A percentile compares a stretch with the other conserved stretches of the same genome.
phyloP scores from a whole-genome alignment of 2,113 vertebrate species.

The Vireo altiloquus region DNA sequence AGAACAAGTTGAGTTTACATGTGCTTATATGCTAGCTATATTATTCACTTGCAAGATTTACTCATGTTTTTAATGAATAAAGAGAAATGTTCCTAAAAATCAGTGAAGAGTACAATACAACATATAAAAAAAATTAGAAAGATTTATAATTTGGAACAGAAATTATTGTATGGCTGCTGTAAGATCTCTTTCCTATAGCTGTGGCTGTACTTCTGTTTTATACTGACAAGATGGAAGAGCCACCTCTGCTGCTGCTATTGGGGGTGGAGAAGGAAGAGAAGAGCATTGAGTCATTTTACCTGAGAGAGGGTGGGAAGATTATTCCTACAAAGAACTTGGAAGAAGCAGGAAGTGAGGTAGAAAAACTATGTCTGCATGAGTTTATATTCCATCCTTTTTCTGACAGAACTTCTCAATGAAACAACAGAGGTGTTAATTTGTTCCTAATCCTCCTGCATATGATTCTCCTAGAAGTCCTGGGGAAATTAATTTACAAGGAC shows the following conservation, averaged over 20 bases:
- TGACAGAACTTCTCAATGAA: neutral
- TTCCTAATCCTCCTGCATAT: neutral
- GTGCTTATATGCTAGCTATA: neutral
- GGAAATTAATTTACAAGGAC: neutral
- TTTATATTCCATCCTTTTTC: neutral
- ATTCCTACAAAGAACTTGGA: neutral
- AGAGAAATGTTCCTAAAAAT: neutral
- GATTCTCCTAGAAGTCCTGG: neutral
- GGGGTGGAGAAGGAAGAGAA: neutral
- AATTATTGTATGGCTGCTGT: neutral
- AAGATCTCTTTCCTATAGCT: neutral
- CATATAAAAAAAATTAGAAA: neutral
- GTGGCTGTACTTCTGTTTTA: neutral
- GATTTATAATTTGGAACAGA: neutral
- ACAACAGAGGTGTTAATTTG: neutral
- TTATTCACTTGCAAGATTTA: neutral
- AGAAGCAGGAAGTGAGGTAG: neutral
- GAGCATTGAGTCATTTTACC: neutral
- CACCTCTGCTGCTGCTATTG: neutral
- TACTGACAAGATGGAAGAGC: neutral
- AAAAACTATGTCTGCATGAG: neutral
- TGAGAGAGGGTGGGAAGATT: neutral
- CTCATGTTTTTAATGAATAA: neutral
- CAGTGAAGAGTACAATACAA: neutral
- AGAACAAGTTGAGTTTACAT: neutral